These are phyloP conservation scores for Nothoprocta pentlandii DNA, from an alignment of 2,113 vertebrate species.

Conservation along the genomic window DNA sequence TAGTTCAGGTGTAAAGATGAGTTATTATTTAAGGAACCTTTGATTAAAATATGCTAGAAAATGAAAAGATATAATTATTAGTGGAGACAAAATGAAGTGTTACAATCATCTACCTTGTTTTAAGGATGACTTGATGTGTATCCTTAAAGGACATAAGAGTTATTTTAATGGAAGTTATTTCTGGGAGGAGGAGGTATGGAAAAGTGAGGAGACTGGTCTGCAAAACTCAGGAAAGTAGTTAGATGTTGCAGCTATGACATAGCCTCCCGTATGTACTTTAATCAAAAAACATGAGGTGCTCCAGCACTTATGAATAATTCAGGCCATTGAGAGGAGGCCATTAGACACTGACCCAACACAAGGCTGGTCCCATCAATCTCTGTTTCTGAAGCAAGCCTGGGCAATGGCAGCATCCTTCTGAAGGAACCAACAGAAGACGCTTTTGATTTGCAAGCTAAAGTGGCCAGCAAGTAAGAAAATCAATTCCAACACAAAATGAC, in stretches of 20 bases:
- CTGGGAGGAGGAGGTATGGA: not conserved
- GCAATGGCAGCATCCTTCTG: slow-evolving; percentile 49
- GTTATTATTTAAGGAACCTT: not conserved
- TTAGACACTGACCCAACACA: slow-evolving; percentile 72
- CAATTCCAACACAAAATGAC: slow-evolving; percentile 76
- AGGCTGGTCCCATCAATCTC: slow-evolving; percentile 73
- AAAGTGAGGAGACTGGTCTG: not conserved
- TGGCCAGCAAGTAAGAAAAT: slow-evolving; percentile 75
- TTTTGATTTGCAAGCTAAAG: slow-evolving; percentile 76
- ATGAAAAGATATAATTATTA: not conserved
- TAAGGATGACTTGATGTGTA: not conserved
- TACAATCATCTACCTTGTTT: not conserved
- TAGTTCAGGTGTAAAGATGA: not conserved
- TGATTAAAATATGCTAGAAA: not conserved
- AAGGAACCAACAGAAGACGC: slow-evolving; percentile 37
- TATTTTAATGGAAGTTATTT: not conserved
- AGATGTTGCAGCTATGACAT: not conserved
- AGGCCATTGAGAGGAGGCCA: slow-evolving; percentile 55
- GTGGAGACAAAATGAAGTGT: not conserved
- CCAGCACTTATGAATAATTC: slow-evolving; percentile 79
- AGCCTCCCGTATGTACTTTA: not conserved
- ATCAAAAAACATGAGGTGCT: slow-evolving; percentile 57
- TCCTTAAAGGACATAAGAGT: not conserved
- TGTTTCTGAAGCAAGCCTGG: slow-evolving; percentile 60
- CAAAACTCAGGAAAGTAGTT: not conserved